Percentiles rank a stretch among this genome's conserved stretches.
Evolutionary conservation across 1,140 invertebrate species (phyloP).

Genomic region (Drosophila nasuta): DNA sequence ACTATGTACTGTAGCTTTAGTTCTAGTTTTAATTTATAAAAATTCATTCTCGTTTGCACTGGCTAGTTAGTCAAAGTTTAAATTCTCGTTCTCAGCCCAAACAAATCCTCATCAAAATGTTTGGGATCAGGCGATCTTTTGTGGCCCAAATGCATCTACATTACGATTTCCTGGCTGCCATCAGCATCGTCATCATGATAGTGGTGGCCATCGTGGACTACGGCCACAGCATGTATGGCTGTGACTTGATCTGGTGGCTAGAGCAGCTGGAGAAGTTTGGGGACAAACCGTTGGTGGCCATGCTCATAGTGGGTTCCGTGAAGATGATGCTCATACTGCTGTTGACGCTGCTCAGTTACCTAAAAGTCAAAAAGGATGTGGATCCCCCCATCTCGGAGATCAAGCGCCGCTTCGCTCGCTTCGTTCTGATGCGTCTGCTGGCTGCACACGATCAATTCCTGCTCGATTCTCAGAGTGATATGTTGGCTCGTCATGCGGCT

Average conservation of each 20-base stretch:
- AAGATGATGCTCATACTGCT: conserved; percentile 49
- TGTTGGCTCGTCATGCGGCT: neutral
- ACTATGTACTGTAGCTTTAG: no score
- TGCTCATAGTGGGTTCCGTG: conserved; percentile 25
- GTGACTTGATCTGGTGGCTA: conserved; percentile 52
- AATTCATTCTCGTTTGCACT: neutral
- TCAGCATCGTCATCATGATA: neutral
- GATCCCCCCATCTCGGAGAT: conserved; percentile 28
- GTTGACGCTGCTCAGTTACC: conserved; percentile 33
- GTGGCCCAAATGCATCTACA: conserved; percentile 16
- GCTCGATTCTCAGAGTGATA: neutral
- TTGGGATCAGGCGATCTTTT: conserved; percentile 7
- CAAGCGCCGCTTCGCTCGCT: conserved; percentile 53
- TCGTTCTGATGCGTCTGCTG: conserved; percentile 58
- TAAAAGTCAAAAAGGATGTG: neutral
- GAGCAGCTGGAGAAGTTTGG: neutral
- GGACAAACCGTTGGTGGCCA: conserved; percentile 27
- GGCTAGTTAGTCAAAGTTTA: conserved; percentile 26
- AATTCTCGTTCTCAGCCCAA: neutral
- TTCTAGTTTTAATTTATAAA: no score
- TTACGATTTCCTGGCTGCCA: conserved; percentile 18
- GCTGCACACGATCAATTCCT: conserved; percentile 41
- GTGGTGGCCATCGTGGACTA: conserved; percentile 40
- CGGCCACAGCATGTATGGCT: conserved; percentile 1
- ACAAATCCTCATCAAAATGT: conserved; percentile 17